A percentile compares a stretch with the other conserved stretches of the same genome.
These are phyloP conservation scores for Ashinkailepas kermadecensis DNA, from an alignment of 2,888 invertebrate species.

Conservation along the genomic window DNA sequence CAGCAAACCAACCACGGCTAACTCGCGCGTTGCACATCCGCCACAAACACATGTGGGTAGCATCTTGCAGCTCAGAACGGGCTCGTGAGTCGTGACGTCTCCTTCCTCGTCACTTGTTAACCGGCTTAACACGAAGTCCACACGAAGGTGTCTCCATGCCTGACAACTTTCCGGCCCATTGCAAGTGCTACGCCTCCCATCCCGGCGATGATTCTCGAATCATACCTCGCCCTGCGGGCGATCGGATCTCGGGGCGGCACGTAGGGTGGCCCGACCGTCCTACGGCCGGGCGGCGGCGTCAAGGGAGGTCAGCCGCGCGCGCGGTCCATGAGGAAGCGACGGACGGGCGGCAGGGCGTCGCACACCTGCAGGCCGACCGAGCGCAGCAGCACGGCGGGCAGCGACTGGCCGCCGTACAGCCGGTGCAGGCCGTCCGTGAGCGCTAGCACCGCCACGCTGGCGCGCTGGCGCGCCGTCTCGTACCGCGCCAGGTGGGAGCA, in stretches of 20 bases:
- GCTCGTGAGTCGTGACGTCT: no score
- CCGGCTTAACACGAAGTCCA: no score
- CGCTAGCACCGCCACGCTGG: constrained; percentile 81
- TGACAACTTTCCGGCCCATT: no score
- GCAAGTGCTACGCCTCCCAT: no score
- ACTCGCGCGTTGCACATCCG: no score
- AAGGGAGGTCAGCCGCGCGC: not conserved
- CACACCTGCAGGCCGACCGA: constrained; percentile 32
- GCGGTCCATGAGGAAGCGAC: not conserved
- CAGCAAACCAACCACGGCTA: no score
- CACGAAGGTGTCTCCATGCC: no score
- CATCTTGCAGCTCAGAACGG: no score
- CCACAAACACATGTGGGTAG: no score
- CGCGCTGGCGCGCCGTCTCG: constrained; percentile 71
- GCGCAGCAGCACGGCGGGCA: constrained; percentile 33
- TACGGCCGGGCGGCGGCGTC: not conserved
- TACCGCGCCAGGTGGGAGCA: constrained; percentile 62
- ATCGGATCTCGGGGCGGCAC: not conserved
- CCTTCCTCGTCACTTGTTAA: no score
- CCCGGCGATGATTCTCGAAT: no score
- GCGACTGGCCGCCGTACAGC: constrained; percentile 58
- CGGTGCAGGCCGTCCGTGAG: constrained; percentile 79
- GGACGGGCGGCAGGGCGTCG: constrained; percentile 30
- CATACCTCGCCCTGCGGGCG: no score
- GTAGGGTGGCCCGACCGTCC: not conserved